phyloP scores from a whole-genome alignment of 2,888 invertebrate species.

The Microdon myrmicae region DNA sequence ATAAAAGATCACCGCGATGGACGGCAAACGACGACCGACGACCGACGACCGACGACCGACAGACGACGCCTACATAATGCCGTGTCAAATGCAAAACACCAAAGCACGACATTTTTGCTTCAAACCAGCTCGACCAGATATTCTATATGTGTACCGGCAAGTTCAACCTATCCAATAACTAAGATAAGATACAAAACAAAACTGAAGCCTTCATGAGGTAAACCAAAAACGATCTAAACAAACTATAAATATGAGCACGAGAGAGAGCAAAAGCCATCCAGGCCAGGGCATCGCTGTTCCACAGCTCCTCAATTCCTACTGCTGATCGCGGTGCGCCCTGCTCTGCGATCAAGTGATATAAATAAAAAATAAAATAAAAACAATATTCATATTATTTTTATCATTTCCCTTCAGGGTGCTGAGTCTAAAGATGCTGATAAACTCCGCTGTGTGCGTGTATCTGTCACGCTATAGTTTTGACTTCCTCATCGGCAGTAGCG shows the following conservation, averaged over 20 bases:
- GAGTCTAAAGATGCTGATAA: constrained; percentile 2
- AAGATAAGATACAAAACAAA: constrained; percentile 14
- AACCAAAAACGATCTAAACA: constrained; percentile 21
- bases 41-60: constrained; percentile 20
- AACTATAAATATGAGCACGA: constrained; percentile 48
- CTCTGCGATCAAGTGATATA: constrained; percentile 37
- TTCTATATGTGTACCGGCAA: constrained; percentile 52
- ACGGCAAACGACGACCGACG: constrained; percentile 24
- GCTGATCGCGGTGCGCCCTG: constrained; percentile 4
- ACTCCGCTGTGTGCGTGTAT: constrained; percentile 7
- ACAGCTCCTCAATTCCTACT: constrained; percentile 11
- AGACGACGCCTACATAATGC: constrained; percentile 54
- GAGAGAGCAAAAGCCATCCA: constrained; percentile 32
- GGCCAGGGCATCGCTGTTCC: constrained; percentile 30
- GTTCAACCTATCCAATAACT: constrained; percentile 38
- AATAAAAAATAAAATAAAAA: constrained; percentile 46
- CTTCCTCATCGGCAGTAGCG: constrained; percentile 11
- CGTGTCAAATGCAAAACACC: constrained; percentile 53
- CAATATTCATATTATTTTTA: constrained; percentile 33
- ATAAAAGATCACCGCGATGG: no score
- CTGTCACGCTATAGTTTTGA: constrained; percentile 2
- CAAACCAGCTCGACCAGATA: constrained; percentile 55
- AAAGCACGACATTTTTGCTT: constrained; percentile 53
- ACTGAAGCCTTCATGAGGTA: constrained; percentile 15
- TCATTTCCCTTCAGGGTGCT: constrained; percentile 22